Evolutionary conservation across 2,888 invertebrate genomes (phyloP), one percentile per base, ranked within the genome.

Genomic region (Tromatobia lineatoria): DNA sequence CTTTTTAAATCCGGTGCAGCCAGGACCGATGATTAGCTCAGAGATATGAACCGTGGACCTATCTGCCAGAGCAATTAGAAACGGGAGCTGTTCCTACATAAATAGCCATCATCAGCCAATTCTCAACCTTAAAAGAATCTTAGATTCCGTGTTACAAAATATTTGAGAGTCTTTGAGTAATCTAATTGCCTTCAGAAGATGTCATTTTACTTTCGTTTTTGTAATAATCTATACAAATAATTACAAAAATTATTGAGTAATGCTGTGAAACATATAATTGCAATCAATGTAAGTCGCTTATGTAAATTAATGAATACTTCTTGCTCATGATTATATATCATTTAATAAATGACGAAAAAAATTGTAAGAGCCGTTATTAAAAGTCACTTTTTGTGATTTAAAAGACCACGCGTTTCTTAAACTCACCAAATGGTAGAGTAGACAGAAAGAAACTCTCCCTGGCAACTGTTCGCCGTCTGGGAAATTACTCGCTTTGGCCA

Each of bases 351-450:
- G 3, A 38, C 3, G 34, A 38, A 8, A 1, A 6, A 38, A 38
- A 38, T 38, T 4, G 34, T 7, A 38, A 38, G 10, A 38, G 4
- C 2, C 3, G 38, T 38, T 10, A 38, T 38, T 38, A 38, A 38
- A 38, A 38, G 38, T 8, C 2, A 38, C 10, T 38, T 38, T 38
- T 52, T 47, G 52, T 45, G 54, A 83, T 76, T 73, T 77, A 54
- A 83, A 83, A 76, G 77, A 66, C 80, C 71, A 67, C 59, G 66
- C 67, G 80, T 80, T 83, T 83, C 73, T 80, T 80, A 80, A 73
- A 73, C 76, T 73, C 76, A 80, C 83, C 80, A 80, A 83, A 18
- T 66, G 45, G 54, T 59, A 10, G 38, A 38, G 54, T 50, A 52
- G 47, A 45, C 52, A 42, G 64, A 59, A 74, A 23, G 15, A 34